Percentiles rank a stretch among this genome's conserved stretches.
Conservation (phyloP, 2,888 invertebrate genomes). For the Callyntrura guangdongensis region DNA sequence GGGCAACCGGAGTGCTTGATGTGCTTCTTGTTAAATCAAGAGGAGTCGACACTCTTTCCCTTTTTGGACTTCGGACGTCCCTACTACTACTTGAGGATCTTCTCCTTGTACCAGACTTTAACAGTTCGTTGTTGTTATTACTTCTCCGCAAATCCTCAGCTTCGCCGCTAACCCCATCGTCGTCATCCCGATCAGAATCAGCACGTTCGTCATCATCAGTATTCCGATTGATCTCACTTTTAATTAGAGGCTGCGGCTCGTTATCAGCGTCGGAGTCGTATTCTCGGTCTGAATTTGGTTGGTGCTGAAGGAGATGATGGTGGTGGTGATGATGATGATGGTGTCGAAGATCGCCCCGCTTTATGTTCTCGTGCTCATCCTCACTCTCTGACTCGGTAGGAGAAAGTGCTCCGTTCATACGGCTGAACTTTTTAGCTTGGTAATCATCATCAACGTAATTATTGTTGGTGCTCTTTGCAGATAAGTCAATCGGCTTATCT, state of each 20-base stretch:
- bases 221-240: constrained; percentile 55
- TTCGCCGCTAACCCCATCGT: constrained; percentile 77
- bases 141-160: constrained; percentile 77
- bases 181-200: constrained; percentile 76
- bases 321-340: constrained; percentile 58
- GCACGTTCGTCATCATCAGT: constrained; percentile 66
- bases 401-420: constrained; percentile 78
- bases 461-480: constrained; percentile 82
- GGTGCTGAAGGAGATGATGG: constrained; percentile 39
- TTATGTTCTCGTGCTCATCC: constrained; percentile 65
- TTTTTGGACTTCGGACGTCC: constrained; percentile 80
- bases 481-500: constrained; percentile 82
- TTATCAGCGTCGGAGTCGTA: constrained; percentile 74
- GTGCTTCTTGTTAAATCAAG: constrained; percentile 82
- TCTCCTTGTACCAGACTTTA: constrained; percentile 62
- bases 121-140: constrained; percentile 67
- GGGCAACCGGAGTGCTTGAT: constrained; percentile 80
- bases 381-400: constrained; percentile 76
- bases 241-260: constrained; percentile 72
- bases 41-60: constrained; percentile 82
- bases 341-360: constrained; percentile 72
- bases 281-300: constrained; percentile 59
- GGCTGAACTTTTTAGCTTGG: constrained; percentile 73
- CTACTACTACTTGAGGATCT: constrained; percentile 82
- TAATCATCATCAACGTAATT: constrained; percentile 79